Base-by-base conservation (phyloP, 2,113 vertebrate genomes). In the Erythrolamprus reginae region DNA sequence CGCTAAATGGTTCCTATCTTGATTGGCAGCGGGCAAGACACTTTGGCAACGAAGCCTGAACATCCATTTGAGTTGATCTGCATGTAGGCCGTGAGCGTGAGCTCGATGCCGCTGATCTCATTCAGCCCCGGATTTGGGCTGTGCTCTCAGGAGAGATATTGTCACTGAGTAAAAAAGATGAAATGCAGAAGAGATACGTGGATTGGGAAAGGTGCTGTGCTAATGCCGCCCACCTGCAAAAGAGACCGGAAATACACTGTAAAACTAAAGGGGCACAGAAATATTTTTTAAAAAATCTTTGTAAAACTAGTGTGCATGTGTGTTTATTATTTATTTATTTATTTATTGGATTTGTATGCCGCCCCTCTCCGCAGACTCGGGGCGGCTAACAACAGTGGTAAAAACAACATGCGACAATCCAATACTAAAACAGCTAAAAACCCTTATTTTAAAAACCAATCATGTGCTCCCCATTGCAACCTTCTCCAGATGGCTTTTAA, bases 1-100 rank as follows among this genome's bases (percentile, higher is more conserved):
- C 92, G n/a, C 86, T 89, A 52, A 94, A 87, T 93, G 90, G 85
- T 90, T 88, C 0, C 1, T 94, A 94, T 96, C 95, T 93, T 94
- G 89, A 89, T 89, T 55, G 58, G 70, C 88, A 89, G 42, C 82
- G 7, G 4, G 23, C 92, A 84, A 28, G 17, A 45, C 7, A 6
- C 23, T 89, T 58, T 48, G 83, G 82, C 53, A 65, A 85, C 42
- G 15, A 5, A 51, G 28, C 26, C 10, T 15, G 51, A 82, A 58
- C n/a, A 28, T 17, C 4, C 13, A 47, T 47, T 21, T 28, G 21
- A 1, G 19, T 24, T 33, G 56, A 84, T 90, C 58, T 65, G 82
- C 55, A 85, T 90, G 13, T 26, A 61, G 33, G 83, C 45, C 94
- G 94, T 93, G 51, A 23, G 0, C 86, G 90, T 94, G 12, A 91